Percentiles rank a stretch among this genome's conserved stretches.
Conservation (phyloP, 2,888 invertebrate genomes). For the Mechanitis mazaeus region DNA sequence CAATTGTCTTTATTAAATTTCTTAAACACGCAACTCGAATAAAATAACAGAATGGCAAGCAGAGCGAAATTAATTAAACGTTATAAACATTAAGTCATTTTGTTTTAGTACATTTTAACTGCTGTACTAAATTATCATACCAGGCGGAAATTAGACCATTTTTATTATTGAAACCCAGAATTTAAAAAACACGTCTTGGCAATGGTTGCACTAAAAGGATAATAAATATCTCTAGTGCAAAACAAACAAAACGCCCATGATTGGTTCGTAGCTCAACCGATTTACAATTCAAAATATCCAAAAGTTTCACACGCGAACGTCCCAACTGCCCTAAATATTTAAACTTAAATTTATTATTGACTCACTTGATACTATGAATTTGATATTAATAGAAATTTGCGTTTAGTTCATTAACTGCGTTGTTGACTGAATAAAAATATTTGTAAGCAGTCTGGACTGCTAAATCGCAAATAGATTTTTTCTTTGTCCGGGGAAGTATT, state of each 20-base stretch:
- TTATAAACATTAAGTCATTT: too few relatives aligned
- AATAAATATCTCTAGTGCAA: slow-evolving; percentile 11
- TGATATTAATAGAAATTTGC: not conserved
- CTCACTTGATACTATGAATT: not conserved
- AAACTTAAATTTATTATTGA: not conserved
- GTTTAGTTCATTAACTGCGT: too few relatives aligned
- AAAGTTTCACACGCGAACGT: slow-evolving; percentile 26
- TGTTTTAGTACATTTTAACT: too few relatives aligned
- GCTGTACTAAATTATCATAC: too few relatives aligned
- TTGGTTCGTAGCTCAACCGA: slow-evolving; percentile 15
- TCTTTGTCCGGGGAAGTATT: too few relatives aligned
- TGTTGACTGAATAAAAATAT: too few relatives aligned
- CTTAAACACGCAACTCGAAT: not conserved
- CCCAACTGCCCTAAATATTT: slow-evolving; percentile 12
- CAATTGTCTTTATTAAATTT: not conserved
- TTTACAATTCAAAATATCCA: slow-evolving; percentile 21
- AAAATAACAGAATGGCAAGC: too few relatives aligned
- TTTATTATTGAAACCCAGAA: not conserved
- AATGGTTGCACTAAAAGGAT: not conserved
- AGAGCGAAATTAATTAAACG: slow-evolving; percentile 4
- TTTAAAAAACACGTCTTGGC: not conserved
- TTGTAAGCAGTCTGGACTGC: too few relatives aligned
- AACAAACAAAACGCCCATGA: slow-evolving; percentile 13
- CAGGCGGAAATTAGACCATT: not conserved
- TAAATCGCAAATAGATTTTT: too few relatives aligned